These are phyloP conservation scores for Pegoplata infirma DNA, from an alignment of 2,888 invertebrate species.

Conservation along the genomic window DNA sequence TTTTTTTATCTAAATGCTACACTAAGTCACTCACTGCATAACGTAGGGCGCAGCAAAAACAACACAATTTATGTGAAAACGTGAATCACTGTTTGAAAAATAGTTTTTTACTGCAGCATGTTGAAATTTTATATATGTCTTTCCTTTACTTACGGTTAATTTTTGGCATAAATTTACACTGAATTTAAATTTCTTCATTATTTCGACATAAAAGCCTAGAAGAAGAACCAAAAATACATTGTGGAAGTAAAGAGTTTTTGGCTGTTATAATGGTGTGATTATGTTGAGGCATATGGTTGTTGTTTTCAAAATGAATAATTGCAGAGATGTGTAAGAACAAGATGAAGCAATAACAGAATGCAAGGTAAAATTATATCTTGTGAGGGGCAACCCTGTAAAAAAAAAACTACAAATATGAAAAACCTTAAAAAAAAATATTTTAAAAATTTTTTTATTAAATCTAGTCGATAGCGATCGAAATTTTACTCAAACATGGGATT, in stretches of 20 bases:
- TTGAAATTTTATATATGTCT: not conserved
- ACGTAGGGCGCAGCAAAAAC: not conserved
- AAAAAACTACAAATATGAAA: too few relatives aligned
- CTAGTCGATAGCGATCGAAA: too few relatives aligned
- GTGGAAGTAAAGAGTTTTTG: not conserved
- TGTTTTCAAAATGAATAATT: slow-evolving; percentile 60
- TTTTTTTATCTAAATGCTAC: too few relatives aligned
- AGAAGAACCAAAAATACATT: too few relatives aligned
- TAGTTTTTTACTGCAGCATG: slow-evolving; percentile 8
- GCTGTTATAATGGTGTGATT: slow-evolving; percentile 43
- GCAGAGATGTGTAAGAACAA: too few relatives aligned
- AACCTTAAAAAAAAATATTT: too few relatives aligned
- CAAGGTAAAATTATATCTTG: too few relatives aligned
- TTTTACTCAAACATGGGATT: too few relatives aligned
- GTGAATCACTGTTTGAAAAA: slow-evolving; percentile 41
- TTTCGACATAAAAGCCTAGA: slow-evolving; percentile 23
- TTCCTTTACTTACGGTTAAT: slow-evolving; percentile 37
- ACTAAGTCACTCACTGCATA: too few relatives aligned
- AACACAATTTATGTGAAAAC: slow-evolving; percentile 19
- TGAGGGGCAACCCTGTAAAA: too few relatives aligned
- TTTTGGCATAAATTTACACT: slow-evolving; percentile 66
- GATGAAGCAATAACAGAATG: too few relatives aligned
- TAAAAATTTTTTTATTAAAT: too few relatives aligned
- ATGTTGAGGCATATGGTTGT: slow-evolving; percentile 56
- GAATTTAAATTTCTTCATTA: slow-evolving; percentile 66